These are phyloP conservation scores for Phymanthus crucifer DNA, from an alignment of 92 coral and sea anemone genomes.

Conservation along the genomic window DNA sequence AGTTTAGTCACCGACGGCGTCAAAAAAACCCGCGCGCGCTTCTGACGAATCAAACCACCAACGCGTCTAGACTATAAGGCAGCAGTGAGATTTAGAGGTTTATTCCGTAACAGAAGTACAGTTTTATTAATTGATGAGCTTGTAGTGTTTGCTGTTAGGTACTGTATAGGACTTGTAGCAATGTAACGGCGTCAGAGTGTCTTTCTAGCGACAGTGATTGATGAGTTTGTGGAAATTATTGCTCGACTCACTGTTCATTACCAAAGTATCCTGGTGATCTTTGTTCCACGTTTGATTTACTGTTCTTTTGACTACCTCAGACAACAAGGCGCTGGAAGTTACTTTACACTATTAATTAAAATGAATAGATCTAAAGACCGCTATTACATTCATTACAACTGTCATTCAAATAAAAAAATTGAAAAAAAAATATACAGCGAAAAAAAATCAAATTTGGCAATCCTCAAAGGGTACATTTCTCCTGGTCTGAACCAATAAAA, in stretches of 20 bases:
- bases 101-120: not conserved
- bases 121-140: not conserved
- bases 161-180: not conserved
- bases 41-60: conserved; percentile 1
- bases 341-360: conserved; percentile 23
- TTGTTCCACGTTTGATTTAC: conserved; percentile 10
- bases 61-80: not conserved
- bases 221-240: not conserved
- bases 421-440: not conserved
- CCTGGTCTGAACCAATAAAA: not conserved
- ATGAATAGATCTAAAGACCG: conserved; percentile 11
- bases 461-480: not conserved
- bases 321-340: conserved; percentile 30
- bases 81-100: not conserved
- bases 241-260: not conserved
- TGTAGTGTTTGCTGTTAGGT: not conserved
- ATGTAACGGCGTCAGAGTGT: conserved; percentile 17
- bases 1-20: not conserved
- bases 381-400: not conserved
- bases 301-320: conserved; percentile 8
- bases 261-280: not conserved
- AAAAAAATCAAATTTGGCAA: too few species aligned
- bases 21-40: not conserved
- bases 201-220: conserved; percentile 26
- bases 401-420: not conserved